Percentiles rank a stretch among this genome's conserved stretches.
These are phyloP conservation scores for Eulithis prunata DNA, from an alignment of 2,888 invertebrate genomes.

Conservation along the genomic window DNA sequence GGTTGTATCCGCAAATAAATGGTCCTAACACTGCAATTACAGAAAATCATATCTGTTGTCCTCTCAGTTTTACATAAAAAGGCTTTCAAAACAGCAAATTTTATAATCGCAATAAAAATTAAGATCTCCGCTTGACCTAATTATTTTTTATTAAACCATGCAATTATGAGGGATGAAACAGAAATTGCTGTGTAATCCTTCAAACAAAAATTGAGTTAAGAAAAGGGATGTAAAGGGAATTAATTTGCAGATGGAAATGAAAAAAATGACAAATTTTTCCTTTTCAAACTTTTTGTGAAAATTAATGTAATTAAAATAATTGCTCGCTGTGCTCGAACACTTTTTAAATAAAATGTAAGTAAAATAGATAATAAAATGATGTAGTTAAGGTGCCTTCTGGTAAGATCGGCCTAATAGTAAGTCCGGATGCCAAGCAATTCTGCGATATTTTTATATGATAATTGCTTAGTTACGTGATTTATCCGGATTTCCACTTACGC, in stretches of 20 bases:
- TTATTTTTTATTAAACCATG: slow-evolving; percentile 35
- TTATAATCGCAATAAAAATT: slow-evolving; percentile 25
- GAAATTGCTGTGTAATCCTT: slow-evolving; percentile 47
- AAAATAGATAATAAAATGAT: not conserved
- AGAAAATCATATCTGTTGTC: no score
- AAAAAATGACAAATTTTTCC: slow-evolving; percentile 17
- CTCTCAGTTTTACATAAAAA: not conserved
- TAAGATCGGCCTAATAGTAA: no score
- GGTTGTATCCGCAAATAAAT: no score
- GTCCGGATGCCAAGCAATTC: no score
- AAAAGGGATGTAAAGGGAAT: slow-evolving; percentile 44
- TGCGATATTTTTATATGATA: no score
- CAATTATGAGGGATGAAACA: slow-evolving; percentile 40
- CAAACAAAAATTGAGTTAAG: slow-evolving; percentile 46
- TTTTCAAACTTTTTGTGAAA: slow-evolving; percentile 5
- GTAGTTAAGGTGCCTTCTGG: no score
- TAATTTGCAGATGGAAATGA: slow-evolving; percentile 32
- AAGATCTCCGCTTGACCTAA: slow-evolving; percentile 29
- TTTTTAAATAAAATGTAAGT: not conserved
- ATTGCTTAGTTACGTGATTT: no score
- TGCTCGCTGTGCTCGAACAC: not conserved
- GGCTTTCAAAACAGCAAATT: slow-evolving; percentile 10
- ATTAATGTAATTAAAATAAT: not conserved
- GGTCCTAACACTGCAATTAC: no score
- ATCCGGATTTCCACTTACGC: no score